Conservation (phyloP, 2,113 vertebrate genomes). For the Gavia stellata region DNA sequence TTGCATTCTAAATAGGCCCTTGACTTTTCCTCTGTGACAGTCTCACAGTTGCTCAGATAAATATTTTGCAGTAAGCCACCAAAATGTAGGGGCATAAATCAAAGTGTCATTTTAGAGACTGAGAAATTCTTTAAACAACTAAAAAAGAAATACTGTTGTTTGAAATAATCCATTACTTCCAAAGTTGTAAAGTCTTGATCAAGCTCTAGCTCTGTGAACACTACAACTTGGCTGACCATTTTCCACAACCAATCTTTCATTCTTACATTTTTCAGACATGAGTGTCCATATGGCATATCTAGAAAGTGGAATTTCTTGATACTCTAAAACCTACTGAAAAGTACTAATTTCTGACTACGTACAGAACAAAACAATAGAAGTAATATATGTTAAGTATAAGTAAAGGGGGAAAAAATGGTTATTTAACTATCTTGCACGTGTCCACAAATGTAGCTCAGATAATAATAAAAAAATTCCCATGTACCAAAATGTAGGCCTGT, state of each 20-base stretch:
- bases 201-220: not conserved
- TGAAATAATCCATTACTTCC: not conserved
- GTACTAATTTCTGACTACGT: not conserved
- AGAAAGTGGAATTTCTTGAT: not conserved
- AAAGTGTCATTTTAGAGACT: not conserved
- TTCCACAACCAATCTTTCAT: not conserved
- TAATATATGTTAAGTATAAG: not conserved
- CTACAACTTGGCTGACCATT: not conserved
- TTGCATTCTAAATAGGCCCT: conserved; percentile 38
- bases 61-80: conserved; percentile 31
- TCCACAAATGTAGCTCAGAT: not conserved
- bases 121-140: not conserved
- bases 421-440: not conserved
- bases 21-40: conserved; percentile 44
- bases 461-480: not conserved
- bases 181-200: not conserved
- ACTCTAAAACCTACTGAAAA: not conserved
- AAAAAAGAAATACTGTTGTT: not conserved
- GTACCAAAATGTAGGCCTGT: not conserved
- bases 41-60: conserved; percentile 22
- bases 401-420: not conserved
- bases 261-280: not conserved
- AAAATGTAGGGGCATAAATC: conserved; percentile 2
- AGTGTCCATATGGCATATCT: not conserved
- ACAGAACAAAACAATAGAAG: not conserved